These are phyloP conservation scores for Delia radicum DNA, from an alignment of 1,140 invertebrate species.

Conservation along the genomic window DNA sequence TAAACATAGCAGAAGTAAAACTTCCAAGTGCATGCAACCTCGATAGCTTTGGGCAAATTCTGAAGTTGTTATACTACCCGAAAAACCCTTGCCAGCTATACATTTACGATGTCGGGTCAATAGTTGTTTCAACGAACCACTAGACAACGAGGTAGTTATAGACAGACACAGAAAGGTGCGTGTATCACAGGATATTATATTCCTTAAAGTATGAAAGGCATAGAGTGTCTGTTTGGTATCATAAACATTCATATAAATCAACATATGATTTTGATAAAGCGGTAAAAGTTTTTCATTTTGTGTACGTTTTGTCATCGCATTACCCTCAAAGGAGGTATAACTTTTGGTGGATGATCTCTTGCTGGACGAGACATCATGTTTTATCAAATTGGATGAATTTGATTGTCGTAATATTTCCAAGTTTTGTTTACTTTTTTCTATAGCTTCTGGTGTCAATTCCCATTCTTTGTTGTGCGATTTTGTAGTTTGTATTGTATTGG, in stretches of 20 bases:
- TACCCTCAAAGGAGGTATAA: constrained; percentile 33
- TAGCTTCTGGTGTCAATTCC: constrained; percentile 39
- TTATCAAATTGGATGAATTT: constrained; percentile 29
- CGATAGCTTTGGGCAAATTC: constrained; percentile 66
- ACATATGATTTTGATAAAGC: constrained; percentile 79
- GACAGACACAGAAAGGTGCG: constrained; percentile 72
- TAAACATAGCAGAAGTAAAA: constrained; percentile 75
- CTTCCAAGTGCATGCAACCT: constrained; percentile 82
- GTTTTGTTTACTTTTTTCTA: constrained; percentile 54
- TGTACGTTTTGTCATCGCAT: neutral
- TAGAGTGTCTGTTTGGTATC: constrained; percentile 78
- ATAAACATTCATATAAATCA: constrained; percentile 80
- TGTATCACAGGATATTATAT: constrained; percentile 73
- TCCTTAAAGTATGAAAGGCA: constrained; percentile 73
- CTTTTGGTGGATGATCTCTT: constrained; percentile 47
- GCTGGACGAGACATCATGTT: constrained; percentile 36
- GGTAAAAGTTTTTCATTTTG: constrained; percentile 58
- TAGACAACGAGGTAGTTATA: constrained; percentile 68
- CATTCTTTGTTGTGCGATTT: constrained; percentile 39
- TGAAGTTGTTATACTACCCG: constrained; percentile 65
- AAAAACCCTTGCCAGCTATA: constrained; percentile 77
- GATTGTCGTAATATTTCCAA: constrained; percentile 51
- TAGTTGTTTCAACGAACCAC: constrained; percentile 59
- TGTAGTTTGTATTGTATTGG: too few species aligned
- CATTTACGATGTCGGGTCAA: constrained; percentile 79